phyloP scores from a whole-genome alignment of 2,113 vertebrate genomes.

The Grantiella picta region DNA sequence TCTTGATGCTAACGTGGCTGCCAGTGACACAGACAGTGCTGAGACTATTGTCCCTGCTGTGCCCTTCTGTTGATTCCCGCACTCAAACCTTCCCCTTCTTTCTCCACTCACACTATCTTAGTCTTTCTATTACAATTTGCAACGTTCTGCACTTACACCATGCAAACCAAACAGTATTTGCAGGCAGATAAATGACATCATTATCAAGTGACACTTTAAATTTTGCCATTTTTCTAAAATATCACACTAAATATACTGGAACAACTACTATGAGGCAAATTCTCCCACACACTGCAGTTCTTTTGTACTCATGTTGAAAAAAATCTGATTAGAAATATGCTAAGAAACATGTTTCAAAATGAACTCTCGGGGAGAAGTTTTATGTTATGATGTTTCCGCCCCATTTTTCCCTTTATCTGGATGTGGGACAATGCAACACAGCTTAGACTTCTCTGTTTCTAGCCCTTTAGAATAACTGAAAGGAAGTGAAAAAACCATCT shows the following conservation, averaged over 20 bases:
- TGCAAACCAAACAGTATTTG: neutral
- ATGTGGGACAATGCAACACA: too few species aligned
- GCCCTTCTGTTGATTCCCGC: neutral
- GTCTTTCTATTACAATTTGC: neutral
- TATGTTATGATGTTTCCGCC: neutral
- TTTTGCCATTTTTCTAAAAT: neutral
- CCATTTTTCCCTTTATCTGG: neutral
- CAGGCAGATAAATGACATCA: neutral
- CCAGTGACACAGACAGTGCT: neutral
- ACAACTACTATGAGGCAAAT: neutral
- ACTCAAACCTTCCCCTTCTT: neutral
- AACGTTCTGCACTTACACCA: neutral
- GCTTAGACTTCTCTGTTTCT: neutral
- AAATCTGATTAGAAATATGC: neutral
- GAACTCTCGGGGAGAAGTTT: neutral
- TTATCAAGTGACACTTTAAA: neutral
- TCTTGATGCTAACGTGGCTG: neutral
- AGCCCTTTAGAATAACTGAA: neutral
- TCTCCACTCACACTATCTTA: neutral
- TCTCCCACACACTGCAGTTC: rapidly evolving
- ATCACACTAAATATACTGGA: neutral
- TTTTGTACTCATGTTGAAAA: neutral
- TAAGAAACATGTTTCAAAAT: neutral
- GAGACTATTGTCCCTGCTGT: neutral
- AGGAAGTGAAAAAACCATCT: neutral